Evolutionary conservation across 2,797 vertebrate genomes (phyloP), one percentile per base, ranked within the genome.

Genomic region (Pteropus rufus): DNA sequence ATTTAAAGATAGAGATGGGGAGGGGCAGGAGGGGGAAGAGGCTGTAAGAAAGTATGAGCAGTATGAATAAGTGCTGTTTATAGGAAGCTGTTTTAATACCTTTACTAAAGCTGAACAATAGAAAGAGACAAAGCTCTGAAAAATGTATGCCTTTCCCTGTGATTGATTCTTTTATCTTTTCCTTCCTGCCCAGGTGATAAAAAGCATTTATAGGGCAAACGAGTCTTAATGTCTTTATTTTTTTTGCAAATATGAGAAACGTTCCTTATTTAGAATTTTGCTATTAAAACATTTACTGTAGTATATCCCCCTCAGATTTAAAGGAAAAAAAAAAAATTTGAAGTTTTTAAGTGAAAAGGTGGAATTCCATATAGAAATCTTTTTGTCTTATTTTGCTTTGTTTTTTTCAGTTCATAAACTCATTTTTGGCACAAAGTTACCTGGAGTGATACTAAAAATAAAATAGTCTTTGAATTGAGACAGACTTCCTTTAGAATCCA

Each of bases 161-260:
- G 69, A 96, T 77, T 90, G 83, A 90, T 94, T 79, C 46, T 88
- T 89, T 95, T 86, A 93, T 96, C 65, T 93, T 87, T 75, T 36
- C 19, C 19, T 90, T 81, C 83, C 62, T 96, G 60, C 21, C 56
- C 36, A 75, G 86, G 87, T n/a, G 44, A 96, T 91, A 65, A 82
- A 93, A 93, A 77, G 65, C 82, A 83, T 77, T 94, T 81, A 64
- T 3, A 88, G 75, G 70, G 36, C 54, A 95, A 83, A 65, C 39
- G 77, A 93, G 79, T 34, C 34, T 29, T 65, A 39, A 16, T 76
- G 77, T 29, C 77, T 86, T 90, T 91, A 91, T 90, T 91, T 89
- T 89, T 67, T 49, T 19, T 6, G 49, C 34, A 80, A 91, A 87
- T 91, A 93, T 21, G 31, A 94, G 86, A 95, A 41, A 65, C 56